These are phyloP conservation scores for Tragelaphus strepsiceros DNA, from an alignment of 2,113 vertebrate genomes.

Conservation along the genomic window DNA sequence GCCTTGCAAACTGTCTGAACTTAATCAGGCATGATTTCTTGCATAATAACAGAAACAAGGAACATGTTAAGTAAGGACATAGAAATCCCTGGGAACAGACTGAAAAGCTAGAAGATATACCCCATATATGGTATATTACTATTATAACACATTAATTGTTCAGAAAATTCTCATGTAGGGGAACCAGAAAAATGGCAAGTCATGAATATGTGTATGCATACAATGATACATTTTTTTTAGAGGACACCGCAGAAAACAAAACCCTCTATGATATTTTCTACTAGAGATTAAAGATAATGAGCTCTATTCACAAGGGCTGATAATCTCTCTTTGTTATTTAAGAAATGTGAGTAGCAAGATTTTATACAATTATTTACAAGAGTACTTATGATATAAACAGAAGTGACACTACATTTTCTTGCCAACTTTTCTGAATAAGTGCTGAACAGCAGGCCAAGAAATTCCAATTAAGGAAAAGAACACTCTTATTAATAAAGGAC, in stretches of 20 bases:
- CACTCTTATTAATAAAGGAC: slow-evolving; percentile 32
- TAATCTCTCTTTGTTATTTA: slow-evolving; percentile 27
- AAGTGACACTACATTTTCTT: slow-evolving; percentile 17
- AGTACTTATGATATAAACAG: slow-evolving; percentile 34
- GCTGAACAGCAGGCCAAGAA: neutral
- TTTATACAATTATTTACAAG: slow-evolving; percentile 39
- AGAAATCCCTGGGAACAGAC: slow-evolving; percentile 12
- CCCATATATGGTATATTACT: neutral
- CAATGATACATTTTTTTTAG: neutral
- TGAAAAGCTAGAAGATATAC: neutral
- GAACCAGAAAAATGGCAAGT: neutral
- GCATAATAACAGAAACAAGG: slow-evolving; percentile 54
- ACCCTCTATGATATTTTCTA: neutral
- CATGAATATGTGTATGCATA: neutral
- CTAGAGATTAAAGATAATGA: slow-evolving; percentile 3
- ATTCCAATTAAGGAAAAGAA: slow-evolving; percentile 36
- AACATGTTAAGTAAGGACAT: slow-evolving; percentile 27
- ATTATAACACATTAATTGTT: neutral
- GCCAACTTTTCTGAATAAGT: slow-evolving; percentile 17
- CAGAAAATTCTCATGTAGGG: neutral
- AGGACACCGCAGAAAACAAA: neutral
- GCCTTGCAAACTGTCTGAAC: slow-evolving; percentile 35
- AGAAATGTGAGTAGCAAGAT: neutral
- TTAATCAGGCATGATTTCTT: slow-evolving; percentile 67
- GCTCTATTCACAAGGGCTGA: neutral